Evolutionary conservation across 2,797 vertebrate species (phyloP), one percentile per base, ranked within the genome.

Genomic region (Cyprinodon diabolis): DNA sequence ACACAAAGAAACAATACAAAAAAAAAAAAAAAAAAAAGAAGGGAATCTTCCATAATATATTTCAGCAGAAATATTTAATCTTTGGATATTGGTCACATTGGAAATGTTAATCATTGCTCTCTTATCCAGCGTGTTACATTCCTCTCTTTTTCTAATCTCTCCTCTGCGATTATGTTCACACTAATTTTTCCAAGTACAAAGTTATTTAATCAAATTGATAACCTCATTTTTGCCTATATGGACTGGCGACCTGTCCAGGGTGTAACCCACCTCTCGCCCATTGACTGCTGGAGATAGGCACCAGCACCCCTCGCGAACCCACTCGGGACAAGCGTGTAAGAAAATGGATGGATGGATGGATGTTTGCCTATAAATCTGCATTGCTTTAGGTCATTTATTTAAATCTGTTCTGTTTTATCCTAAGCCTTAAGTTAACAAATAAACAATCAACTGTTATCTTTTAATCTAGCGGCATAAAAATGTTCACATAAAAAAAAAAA

Each of bases 81-180:
- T 47, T 71, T 72, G 51, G 48, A 81, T 56, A 56, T 65, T 30
- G 58, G 56, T 25, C 74, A 65, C 69, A 72, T 68, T 21, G 49
- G 55, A 54, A 2, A 56, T 71, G 21, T 69, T 58, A 56, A 63
- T 69, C 21, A 71, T 84, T 80, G 52, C 66, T 43, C 69, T 45
- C 72, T 54, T 57, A 21, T 73, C 35, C 54, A 51, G 7, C 62
- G 77, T 58, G 21, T 45, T 8, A 82, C 66, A 54, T 65, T 71
- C 48, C 40, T 73, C 75, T 73, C 76, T 72, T 58, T 57, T 57
- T 65, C 19, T 21, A 74, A 90, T 89, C 86, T 88, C 13, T 45
- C 23, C 71, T 66, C 37, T 71, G 74, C 78, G 74, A 87, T 91
- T 92, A 92, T 81, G 21, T 73, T 63, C 43, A 45, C 21, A 14